Conservation (phyloP, 2,888 invertebrate genomes). For the Microplitis manilae region DNA sequence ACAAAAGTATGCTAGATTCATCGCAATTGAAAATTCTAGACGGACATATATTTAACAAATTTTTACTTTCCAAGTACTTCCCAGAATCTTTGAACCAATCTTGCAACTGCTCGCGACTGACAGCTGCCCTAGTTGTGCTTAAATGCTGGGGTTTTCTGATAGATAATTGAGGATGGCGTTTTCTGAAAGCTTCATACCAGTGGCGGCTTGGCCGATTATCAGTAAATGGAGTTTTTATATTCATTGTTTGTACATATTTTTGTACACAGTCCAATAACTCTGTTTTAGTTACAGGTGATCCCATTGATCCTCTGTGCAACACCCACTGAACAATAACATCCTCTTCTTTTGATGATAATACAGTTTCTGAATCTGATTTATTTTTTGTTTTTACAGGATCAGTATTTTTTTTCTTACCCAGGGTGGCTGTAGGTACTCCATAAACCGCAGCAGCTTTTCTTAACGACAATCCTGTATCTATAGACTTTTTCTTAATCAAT, state of each 20-base stretch:
- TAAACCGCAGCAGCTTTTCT: slow-evolving; percentile 31
- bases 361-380: slow-evolving; percentile 31
- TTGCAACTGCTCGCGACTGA: slow-evolving; percentile 20
- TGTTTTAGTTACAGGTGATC: background rate
- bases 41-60: background rate
- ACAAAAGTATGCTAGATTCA: slow-evolving; percentile 9
- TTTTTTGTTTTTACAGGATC: slow-evolving; percentile 11
- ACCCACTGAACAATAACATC: slow-evolving; percentile 31
- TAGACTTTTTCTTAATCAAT: background rate
- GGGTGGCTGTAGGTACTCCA: slow-evolving; percentile 28
- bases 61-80: slow-evolving; percentile 16
- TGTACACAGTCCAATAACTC: background rate
- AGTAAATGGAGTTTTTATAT: slow-evolving; percentile 9
- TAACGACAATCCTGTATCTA: slow-evolving; percentile 9
- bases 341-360: slow-evolving; percentile 22
- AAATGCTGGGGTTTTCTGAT: slow-evolving; percentile 33
- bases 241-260: background rate
- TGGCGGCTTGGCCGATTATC: slow-evolving; percentile 26
- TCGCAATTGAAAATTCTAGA: slow-evolving; percentile 7
- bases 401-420: slow-evolving; percentile 22
- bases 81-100: slow-evolving; percentile 17
- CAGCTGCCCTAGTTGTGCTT: slow-evolving; percentile 25
- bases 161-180: slow-evolving; percentile 29
- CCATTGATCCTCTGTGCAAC: slow-evolving; percentile 12
- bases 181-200: slow-evolving; percentile 26